Evolutionary conservation across 2,797 vertebrate genomes (phyloP), one percentile per base, ranked within the genome.

Genomic region (Kryptolebias ocellatus): DNA sequence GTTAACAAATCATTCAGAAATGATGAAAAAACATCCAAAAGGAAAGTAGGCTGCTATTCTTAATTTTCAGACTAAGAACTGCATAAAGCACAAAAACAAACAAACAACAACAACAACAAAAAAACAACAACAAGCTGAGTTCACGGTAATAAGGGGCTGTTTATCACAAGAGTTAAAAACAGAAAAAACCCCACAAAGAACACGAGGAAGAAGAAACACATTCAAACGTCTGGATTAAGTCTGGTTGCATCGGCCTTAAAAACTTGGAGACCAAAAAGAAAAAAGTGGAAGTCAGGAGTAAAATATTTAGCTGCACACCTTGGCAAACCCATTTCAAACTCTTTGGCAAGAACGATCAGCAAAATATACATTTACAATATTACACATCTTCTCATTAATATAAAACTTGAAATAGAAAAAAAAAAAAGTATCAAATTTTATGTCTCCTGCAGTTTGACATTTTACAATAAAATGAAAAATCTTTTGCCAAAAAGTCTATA

Each of bases 291-390:
- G 75, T 83, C 50, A 70, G 77, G 74, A 82, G 76, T 85, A 83
- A 84, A 91, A 89, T 60, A 65, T 90, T 83, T 89, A 89, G 91
- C 90, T 92, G 89, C 87, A 89, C 88, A 49, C 72, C 79, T 60
- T 77, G 58, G 79, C 59, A 83, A 84, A 86, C 70, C 81, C 64
- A 52, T 68, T 86, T 76, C 70, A 83, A 91, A 91, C 78, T 94
- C 93, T 95, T 94, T 94, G 94, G 93, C 93, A 92, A 93, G 75
- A 83, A 78, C 60, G 70, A 90, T 87, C 86, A 88, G 75, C 71
- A 85, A 86, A 84, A 79, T 72, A 49, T 74, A 75, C 66, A 47
- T 51, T 70, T 78, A 27, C 73, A 58, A 50, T 64, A 76, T 72
- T 67, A 56, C 58, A 46, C 72, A 73, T 80, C 76, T 71, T 24